Percentiles rank a stretch among this genome's conserved stretches.
phyloP scores from a whole-genome alignment of 1,140 invertebrate genomes.

The Aphelinus certus region DNA sequence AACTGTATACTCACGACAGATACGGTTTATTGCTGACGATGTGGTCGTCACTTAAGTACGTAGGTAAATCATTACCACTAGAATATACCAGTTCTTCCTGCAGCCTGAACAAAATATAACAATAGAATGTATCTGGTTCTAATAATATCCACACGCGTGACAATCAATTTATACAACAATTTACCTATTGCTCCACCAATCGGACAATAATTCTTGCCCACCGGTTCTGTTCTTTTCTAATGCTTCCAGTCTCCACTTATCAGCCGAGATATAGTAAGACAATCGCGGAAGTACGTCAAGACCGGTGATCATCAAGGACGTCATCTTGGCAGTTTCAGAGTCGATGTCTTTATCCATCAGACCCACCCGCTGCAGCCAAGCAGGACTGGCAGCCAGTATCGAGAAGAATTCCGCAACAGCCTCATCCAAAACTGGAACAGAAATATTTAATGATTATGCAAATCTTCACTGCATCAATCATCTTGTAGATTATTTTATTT shows the following conservation, averaged over 20 bases:
- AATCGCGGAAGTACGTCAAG: conserved; percentile 60
- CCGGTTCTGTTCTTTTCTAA: conserved; percentile 62
- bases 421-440: conserved; percentile 52
- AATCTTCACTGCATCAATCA: background rate
- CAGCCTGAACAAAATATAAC: conserved; percentile 41
- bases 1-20: conserved; percentile 63
- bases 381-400: conserved; percentile 54
- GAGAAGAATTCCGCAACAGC: conserved; percentile 54
- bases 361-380: conserved; percentile 48
- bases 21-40: conserved; percentile 70
- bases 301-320: conserved; percentile 56
- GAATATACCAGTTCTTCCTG: conserved; percentile 50
- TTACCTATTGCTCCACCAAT: conserved; percentile 66
- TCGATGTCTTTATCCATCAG: conserved; percentile 46
- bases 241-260: conserved; percentile 69
- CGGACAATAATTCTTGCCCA: conserved; percentile 46
- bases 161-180: background rate
- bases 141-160: no score
- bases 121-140: background rate
- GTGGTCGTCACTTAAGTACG: conserved; percentile 67
- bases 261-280: conserved; percentile 70
- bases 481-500: background rate
- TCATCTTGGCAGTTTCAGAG: conserved; percentile 45
- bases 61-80: conserved; percentile 42
- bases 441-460: conserved; percentile 2